Evolutionary conservation across 2,113 vertebrate genomes (phyloP), one percentile per base, ranked within the genome.

Genomic region (Deroptyus accipitrinus): DNA sequence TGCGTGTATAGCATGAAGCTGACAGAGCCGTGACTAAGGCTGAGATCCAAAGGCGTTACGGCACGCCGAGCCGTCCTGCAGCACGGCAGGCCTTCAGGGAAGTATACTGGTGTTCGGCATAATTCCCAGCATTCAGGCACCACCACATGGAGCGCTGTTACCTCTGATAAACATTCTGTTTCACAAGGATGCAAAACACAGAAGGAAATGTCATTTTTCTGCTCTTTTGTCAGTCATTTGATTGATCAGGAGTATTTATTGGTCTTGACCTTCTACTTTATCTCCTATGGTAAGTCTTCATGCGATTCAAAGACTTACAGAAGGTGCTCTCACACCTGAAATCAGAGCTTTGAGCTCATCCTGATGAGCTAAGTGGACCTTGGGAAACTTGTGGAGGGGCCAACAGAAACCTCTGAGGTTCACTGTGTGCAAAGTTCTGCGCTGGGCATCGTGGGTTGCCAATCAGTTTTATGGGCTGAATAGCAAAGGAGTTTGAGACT

Each of bases 31-130:
- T 10, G 68, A 3, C 19, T 19, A 15, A 11, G 13, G 7, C 33
- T 4, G 84, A 11, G 37, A 5, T 30, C 12, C 51, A 2, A 57
- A 10, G n/a, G 1, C 7, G 37, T 7, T 19, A 11, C 51, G 5
- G 48, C 72, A 5, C 3, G 13, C 5, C 1, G 5, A 12, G 27
- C 25, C 18, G 49, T 52, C 33, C 69, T 31, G 4, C 61, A 3
- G 52, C 46, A 8, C 35, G 41, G 54, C 54, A 6, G 52, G 31
- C 31, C 33, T 13, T 33, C 39, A 0, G 33, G 35, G 22, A 22
- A 15, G 17, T 48, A 1, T 10, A 2, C 17, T 20, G n/a, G 7
- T 4, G 3, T 1, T 33, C 27, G 37, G 1, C 5, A 0, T 1
- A 7, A 7, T 13, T 33, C 31, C 19, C 75, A 3, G 41, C 13